Base-by-base conservation (phyloP, 2,888 invertebrate genomes). In the Sialis fuliginosa region DNA sequence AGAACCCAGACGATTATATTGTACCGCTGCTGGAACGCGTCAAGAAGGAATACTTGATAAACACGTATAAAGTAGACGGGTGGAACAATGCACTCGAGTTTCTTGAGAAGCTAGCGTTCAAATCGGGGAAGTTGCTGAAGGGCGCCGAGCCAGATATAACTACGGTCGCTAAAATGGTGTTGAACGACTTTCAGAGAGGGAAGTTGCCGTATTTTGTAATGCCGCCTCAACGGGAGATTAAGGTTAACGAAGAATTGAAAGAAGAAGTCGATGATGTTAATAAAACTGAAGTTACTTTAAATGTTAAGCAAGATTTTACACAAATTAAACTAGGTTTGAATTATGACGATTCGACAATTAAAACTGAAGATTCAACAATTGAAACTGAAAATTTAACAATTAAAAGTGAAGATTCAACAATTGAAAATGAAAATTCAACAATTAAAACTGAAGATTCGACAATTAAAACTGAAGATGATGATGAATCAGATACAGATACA, bases 101-200 rank as follows among this genome's bases (percentile, higher is more conserved):
- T 62, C 68, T 99, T 48, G 91, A 93, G 58, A 85, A 93, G 65
- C 62, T 95, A 56, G 93, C 96, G 1, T 72, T 75, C 44, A 77
- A 84, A 53, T 77, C 78, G 8, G 98, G 98, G 1, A 92, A 91
- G 66, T 69, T 99, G 46, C 64, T 93, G 7, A 97, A 95, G 63
- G 91, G 91, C 55, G 98, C 95, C n/a, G 96, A 98, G 61, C 92
- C 98, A 7, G 95, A 98, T 67, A 69, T 93, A 13, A 68, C 75
- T 44, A 85, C 85, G 50, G 85, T 86, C 1, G 84, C 98, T 0
- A 83, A 86, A 62, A 95, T 95, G 87, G 79, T 99, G 7, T 72
- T 98, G 2, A 98, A 98, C 69, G 98, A 98, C 65, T 98, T 93
- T 87, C 97, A 98, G 67, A 75, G 98, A 58, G 98, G 98, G 5